Evolutionary conservation across 2,888 invertebrate genomes (phyloP).

Genomic region (Tipula unca): DNA sequence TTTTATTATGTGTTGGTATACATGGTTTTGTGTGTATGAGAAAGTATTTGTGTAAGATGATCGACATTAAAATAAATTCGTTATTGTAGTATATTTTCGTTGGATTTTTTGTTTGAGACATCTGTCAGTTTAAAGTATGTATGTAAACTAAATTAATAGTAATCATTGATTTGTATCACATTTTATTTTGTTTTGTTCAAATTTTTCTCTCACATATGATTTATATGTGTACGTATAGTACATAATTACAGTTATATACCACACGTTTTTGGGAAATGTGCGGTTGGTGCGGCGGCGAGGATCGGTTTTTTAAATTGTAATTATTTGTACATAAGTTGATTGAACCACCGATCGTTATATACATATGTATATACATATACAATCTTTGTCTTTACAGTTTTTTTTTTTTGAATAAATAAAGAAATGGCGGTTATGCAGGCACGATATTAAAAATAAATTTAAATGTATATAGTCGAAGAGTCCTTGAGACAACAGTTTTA

Average conservation of each 20-base stretch:
- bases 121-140: not conserved
- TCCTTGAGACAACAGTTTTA: not conserved
- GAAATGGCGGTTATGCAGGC: not conserved
- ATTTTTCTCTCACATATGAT: not conserved
- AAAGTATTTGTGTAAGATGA: not conserved
- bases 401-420: not conserved
- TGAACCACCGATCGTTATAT: not conserved
- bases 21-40: not conserved
- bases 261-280: not conserved
- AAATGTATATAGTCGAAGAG: not conserved
- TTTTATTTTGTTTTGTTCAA: not conserved
- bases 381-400: too few relatives aligned
- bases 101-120: not conserved
- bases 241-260: not conserved
- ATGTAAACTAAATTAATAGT: not conserved
- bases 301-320: not conserved
- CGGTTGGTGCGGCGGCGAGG: not conserved
- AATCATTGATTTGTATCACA: slow-evolving; percentile 4
- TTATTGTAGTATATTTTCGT: not conserved
- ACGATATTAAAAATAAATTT: not conserved
- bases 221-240: not conserved
- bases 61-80: slow-evolving; percentile 9
- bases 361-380: too few relatives aligned
- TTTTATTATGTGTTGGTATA: not conserved
- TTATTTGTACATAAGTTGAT: not conserved